Evolutionary conservation across 1,140 invertebrate species (phyloP).

Genomic region (Bombus waltoni): DNA sequence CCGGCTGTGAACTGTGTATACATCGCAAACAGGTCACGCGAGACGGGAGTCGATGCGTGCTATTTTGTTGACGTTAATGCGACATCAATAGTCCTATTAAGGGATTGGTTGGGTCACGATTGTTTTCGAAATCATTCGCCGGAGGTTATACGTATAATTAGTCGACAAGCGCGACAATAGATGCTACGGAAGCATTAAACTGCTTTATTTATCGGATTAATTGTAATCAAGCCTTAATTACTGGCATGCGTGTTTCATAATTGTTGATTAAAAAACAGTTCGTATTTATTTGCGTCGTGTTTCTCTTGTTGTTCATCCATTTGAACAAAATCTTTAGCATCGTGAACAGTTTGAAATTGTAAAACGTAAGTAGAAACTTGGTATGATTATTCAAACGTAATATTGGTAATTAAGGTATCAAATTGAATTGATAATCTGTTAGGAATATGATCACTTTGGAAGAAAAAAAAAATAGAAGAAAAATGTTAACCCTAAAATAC

Average conservation of each 20-base stretch:
- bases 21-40: not conserved
- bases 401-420: not conserved
- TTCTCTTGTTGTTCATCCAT: not conserved
- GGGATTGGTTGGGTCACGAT: not conserved
- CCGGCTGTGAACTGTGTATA: not conserved
- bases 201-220: constrained; percentile 8
- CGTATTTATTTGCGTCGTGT: too few species aligned
- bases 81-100: constrained; percentile 1
- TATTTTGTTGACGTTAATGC: not conserved
- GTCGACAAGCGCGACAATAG: not conserved
- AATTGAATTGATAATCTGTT: not conserved
- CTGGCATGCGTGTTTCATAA: not conserved
- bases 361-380: not conserved
- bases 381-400: not conserved
- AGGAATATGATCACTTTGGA: not conserved
- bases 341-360: not conserved
- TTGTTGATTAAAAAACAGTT: too few species aligned
- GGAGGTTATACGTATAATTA: not conserved
- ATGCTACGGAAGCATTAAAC: not conserved
- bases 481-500: not conserved
- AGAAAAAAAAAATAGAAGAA: not conserved
- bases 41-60: not conserved
- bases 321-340: not conserved
- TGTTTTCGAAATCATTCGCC: constrained; percentile 17
- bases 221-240: constrained; percentile 16